Conservation (phyloP, 2,113 vertebrate genomes). For the Entelurus aequoreus region DNA sequence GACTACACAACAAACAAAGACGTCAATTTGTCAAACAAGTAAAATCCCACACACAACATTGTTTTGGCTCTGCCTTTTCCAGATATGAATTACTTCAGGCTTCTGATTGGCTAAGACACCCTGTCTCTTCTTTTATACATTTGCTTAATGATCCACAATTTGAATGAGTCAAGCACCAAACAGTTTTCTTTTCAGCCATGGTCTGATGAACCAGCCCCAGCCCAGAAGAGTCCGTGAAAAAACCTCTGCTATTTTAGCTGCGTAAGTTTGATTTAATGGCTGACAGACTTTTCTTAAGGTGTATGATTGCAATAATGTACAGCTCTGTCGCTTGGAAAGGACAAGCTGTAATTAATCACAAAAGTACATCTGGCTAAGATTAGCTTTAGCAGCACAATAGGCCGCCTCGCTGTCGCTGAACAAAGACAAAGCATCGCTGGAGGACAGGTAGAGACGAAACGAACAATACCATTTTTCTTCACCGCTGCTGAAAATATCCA, state of each 20-base stretch:
- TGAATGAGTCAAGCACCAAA: neutral
- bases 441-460: constrained; percentile 5
- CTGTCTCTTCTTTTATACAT: neutral
- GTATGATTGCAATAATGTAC: constrained; percentile 53
- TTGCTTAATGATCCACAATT: neutral
- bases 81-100: too few relatives aligned
- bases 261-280: constrained; percentile 29
- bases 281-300: constrained; percentile 37
- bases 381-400: constrained; percentile 44
- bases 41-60: too few relatives aligned
- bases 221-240: constrained; percentile 1
- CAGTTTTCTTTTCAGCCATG: constrained; percentile 1
- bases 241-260: constrained; percentile 48
- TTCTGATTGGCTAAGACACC: too few relatives aligned
- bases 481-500: constrained; percentile 22
- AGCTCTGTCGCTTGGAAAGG: constrained; percentile 34
- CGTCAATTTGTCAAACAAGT: too few relatives aligned
- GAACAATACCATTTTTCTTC: constrained; percentile 19
- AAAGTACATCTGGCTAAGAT: constrained; percentile 54
- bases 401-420: neutral
- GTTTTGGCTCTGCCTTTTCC: too few relatives aligned
- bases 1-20: too few relatives aligned
- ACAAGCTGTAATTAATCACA: constrained; percentile 45
- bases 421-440: neutral
- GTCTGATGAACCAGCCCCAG: constrained; percentile 5